Evolutionary conservation across 53 echinoderm and acorn worm species (phyloP), one percentile per base, ranked within the genome.

Genomic region (Actinopyga echinites): DNA sequence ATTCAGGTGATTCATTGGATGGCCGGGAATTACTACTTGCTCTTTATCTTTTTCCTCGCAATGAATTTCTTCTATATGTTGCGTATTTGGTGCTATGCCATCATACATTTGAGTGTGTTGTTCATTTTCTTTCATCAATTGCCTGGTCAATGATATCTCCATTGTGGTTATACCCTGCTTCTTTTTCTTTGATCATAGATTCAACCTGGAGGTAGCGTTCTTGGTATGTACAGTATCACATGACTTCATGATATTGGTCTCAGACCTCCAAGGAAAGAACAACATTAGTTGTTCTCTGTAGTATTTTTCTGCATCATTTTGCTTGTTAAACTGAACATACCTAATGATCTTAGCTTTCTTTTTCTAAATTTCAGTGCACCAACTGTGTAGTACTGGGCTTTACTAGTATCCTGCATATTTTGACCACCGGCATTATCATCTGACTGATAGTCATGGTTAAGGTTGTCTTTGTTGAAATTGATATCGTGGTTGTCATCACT

Each of bases 221-320:
- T 69, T 85, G 81, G 84, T 85, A 87, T 29, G 83, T 83, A n/a
- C n/a, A n/a, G n/a, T n/a, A 37, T 86, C 82, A 71, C 44, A 91
- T 63, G 64, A 63, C 15, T 21, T 24, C 8, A 83, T 75, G 20
- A 86, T 77, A 28, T 83, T 53, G 33, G 36, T 12, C 29, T 87
- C 84, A 31, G 45, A 40, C 20, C 73, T 83, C 44, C 80, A 86
- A 53, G 89, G 92, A 22, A 83, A 73, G 60, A 79, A 84, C 67
- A 92, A 64, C 61, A 85, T 90, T 21, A 92, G 32, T 23, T 83
- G 79, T 56, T 86, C 89, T 60, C 81, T 65, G 63, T 85, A 92
- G 81, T 87, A 89, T 26, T 90, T 84, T 64, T 92, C 87, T 37
- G 83, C 56, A 69, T 83, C 80, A 19, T 86, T 89, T 44, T 37